Evolutionary conservation across 2,888 invertebrate species (phyloP).

Genomic region (Drosophila anomelani): DNA sequence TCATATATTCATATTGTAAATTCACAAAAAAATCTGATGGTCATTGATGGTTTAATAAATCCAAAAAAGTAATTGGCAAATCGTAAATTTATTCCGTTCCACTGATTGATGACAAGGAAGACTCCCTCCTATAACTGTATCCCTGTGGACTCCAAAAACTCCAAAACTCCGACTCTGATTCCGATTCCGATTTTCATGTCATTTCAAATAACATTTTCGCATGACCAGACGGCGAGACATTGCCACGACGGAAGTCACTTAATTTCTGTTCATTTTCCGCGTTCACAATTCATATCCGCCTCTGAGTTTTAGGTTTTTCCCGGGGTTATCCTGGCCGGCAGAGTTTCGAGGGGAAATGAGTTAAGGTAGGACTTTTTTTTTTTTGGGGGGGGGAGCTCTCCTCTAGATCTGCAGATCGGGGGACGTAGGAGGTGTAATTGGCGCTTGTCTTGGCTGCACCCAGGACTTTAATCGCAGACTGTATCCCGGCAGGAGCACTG

Average conservation of each 20-base stretch:
- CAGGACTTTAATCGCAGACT: slow-evolving; percentile 46
- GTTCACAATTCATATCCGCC: slow-evolving; percentile 82
- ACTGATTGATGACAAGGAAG: slow-evolving; percentile 18
- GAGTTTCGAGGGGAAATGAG: slow-evolving; percentile 17
- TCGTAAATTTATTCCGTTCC: slow-evolving; percentile 20
- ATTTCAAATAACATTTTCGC: slow-evolving; percentile 61
- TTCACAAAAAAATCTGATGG: background rate
- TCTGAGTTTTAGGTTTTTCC: slow-evolving; percentile 47
- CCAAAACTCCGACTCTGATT: background rate
- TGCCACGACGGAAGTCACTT: slow-evolving; percentile 84
- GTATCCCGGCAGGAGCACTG: slow-evolving; percentile 15
- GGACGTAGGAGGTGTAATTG: background rate
- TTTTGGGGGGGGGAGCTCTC: no score
- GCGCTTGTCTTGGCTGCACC: slow-evolving; percentile 23
- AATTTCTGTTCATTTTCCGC: slow-evolving; percentile 82
- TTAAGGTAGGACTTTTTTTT: background rate
- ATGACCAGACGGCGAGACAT: slow-evolving; percentile 83
- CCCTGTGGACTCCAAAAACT: background rate
- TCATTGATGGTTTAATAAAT: background rate
- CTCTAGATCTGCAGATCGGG: slow-evolving; percentile 1
- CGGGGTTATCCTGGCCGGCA: slow-evolving; percentile 41
- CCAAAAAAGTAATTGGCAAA: slow-evolving; percentile 46
- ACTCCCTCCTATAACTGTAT: background rate
- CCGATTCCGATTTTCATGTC: slow-evolving; percentile 7
- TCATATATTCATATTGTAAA: background rate